Base-by-base conservation (phyloP, 2,113 vertebrate genomes). In the Caretta caretta region DNA sequence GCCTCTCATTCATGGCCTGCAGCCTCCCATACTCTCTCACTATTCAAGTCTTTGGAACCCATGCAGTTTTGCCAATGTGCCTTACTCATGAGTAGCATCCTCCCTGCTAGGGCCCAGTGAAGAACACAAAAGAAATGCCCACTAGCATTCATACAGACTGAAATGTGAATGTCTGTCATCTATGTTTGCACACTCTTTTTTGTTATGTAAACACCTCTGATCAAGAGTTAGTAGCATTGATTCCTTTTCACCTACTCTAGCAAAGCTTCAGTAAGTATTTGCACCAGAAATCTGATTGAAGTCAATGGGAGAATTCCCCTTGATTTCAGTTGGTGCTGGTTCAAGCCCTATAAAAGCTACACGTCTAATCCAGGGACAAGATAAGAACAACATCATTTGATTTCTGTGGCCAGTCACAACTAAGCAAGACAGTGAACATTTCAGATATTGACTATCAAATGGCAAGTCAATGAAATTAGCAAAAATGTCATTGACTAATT, bases 341-440 rank as follows among this genome's bases (percentile, higher is more conserved):
- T 76, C 72, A 46, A 69, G 13, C 62, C 31, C 31, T 16, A n/a
- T 69, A n/a, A 69, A 69, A 69, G 14, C 14, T 69, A n/a, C 17
- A 20, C 8, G 4, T 38, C n/a, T 72, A n/a, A 22, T 22, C 20
- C 16, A 16, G 1, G 2, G 17, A 42, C 48, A 3, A 1, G 17
- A 35, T 35, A 5, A 1, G 3, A 35, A 29, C 29, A 1, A 42
- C 48, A 75, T 75, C 31, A 14, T 1, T n/a, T 10, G 53, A 10
- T 20, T 31, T 6, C 29, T 2, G 2, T 53, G 42, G 75, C 42
- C 25, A 46, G n/a, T 46, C 42, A 14, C 3, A 0, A n/a, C 51
- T 46, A 25, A 0, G 0, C n/a, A 3, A 46, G 20, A 4, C 10
- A 38, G 5, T 1, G 3, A 50, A 0, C 75, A 10, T 1, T 69